Base-by-base conservation (phyloP, 2,797 vertebrate species). In the Halcyon chelicuti region DNA sequence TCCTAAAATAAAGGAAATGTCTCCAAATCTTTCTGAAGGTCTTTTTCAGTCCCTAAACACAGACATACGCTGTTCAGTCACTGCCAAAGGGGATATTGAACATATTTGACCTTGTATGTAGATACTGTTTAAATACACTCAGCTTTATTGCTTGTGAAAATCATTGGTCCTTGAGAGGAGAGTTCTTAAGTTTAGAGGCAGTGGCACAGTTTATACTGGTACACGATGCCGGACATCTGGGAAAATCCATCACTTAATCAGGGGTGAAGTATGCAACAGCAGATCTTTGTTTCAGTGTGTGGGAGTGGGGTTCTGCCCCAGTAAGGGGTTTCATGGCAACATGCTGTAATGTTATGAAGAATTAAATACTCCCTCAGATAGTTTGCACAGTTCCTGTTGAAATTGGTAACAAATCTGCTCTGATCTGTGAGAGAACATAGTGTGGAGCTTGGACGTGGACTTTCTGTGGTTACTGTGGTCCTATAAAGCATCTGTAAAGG, bases 81-180 rank as follows among this genome's bases (percentile, higher is more conserved):
- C 79, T 91, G 82, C 91, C 95, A 90, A 93, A 93, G 46, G 76
- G 87, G 33, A 93, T 96, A 91, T 74, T 90, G 80, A 90, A 90
- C 9, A 3, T 44, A 72, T 88, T 93, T 92, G 88, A 87, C 87
- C 84, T 92, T 73, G 66, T 81, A 91, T 76, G 83, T 88, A 90
- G 82, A 92, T 83, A 47, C 37, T 91, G 47, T 88, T 96, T 90
- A 89, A 96, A 93, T 67, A 92, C 37, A 31, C 74, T 85, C 49
- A 35, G 29, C 78, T 89, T 95, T 89, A 92, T 74, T 92, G 80
- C 94, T 95, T 82, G 68, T 82, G 67, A 96, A 96, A 94, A 80
- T 82, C 68, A 77, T 26, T 49, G 74, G 77, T 89, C 74, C 88
- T 91, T 96, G 92, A 91, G 93, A 92, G 76, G 0, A n/a, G 33